These are phyloP conservation scores for Fissipunctia ypsillon DNA, from an alignment of 2,888 invertebrate genomes.

Conservation along the genomic window DNA sequence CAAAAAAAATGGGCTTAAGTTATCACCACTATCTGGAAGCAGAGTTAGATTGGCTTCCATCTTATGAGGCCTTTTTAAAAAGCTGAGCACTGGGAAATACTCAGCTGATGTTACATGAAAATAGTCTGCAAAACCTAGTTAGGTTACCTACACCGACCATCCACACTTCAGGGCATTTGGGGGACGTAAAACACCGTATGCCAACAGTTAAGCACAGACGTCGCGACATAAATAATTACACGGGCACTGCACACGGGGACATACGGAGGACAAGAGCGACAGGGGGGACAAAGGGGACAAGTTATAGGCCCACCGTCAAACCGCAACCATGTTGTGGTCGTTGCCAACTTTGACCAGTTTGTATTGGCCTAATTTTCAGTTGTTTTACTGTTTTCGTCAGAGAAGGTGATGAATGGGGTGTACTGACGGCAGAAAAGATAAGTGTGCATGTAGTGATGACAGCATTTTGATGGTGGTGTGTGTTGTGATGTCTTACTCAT, in stretches of 20 bases:
- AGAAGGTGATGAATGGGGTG: conserved; percentile 1
- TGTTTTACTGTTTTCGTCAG: conserved; percentile 28
- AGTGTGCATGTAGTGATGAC: background rate
- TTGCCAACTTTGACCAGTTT: conserved; percentile 46
- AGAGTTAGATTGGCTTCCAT: background rate
- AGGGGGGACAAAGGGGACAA: conserved; percentile 63
- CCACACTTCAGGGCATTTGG: conserved; percentile 33
- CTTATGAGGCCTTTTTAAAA: background rate
- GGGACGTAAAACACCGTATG: conserved; percentile 43
- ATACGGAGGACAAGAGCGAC: conserved; percentile 44
- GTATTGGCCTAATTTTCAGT: conserved; percentile 50
- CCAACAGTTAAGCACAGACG: conserved; percentile 64
- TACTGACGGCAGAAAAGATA: background rate
- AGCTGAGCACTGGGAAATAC: background rate
- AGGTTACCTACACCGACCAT: conserved; percentile 23
- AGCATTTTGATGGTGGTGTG: too few relatives aligned
- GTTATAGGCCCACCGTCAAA: conserved; percentile 70
- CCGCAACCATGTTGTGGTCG: conserved; percentile 57
- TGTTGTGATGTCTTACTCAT: too few relatives aligned
- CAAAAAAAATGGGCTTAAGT: too few relatives aligned
- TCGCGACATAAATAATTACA: conserved; percentile 81
- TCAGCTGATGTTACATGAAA: background rate
- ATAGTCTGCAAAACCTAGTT: background rate
- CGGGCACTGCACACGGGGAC: conserved; percentile 73
- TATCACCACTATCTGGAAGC: too few relatives aligned